Evolutionary conservation across 2,888 invertebrate genomes (phyloP).

Genomic region (Agonopterix heracliana): DNA sequence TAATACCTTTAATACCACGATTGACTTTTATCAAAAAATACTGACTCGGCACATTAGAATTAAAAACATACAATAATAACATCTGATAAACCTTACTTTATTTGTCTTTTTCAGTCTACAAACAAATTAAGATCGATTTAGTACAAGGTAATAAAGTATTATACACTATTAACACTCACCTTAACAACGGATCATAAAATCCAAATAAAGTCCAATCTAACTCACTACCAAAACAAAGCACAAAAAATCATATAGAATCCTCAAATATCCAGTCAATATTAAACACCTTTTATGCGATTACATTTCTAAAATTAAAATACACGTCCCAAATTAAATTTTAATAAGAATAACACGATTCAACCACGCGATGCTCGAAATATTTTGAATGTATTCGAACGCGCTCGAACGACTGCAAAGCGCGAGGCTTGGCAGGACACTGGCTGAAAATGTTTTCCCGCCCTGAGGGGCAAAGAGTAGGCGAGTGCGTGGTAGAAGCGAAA

Average conservation of each 20-base stretch:
- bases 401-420: slow-evolving; percentile 37
- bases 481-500: slow-evolving; percentile 22
- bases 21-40: too few species aligned
- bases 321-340: too few species aligned
- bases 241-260: slow-evolving; percentile 1
- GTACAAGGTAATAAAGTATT: too few species aligned
- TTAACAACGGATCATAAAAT: slow-evolving; percentile 19
- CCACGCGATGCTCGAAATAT: slow-evolving; percentile 19
- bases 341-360: background rate
- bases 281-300: background rate
- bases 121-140: too few species aligned
- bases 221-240: slow-evolving; percentile 12
- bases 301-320: slow-evolving; percentile 1
- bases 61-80: too few species aligned
- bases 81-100: too few species aligned
- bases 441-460: slow-evolving; percentile 51
- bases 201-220: slow-evolving; percentile 19
- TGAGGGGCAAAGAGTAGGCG: slow-evolving; percentile 37
- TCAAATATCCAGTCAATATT: slow-evolving; percentile 1
- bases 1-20: too few species aligned
- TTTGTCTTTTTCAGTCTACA: too few species aligned
- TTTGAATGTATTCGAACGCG: slow-evolving; percentile 31
- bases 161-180: slow-evolving; percentile 16
- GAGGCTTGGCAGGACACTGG: slow-evolving; percentile 49
- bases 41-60: too few species aligned